phyloP scores from a whole-genome alignment of 2,113 vertebrate species.

The Crypturellus undulatus region DNA sequence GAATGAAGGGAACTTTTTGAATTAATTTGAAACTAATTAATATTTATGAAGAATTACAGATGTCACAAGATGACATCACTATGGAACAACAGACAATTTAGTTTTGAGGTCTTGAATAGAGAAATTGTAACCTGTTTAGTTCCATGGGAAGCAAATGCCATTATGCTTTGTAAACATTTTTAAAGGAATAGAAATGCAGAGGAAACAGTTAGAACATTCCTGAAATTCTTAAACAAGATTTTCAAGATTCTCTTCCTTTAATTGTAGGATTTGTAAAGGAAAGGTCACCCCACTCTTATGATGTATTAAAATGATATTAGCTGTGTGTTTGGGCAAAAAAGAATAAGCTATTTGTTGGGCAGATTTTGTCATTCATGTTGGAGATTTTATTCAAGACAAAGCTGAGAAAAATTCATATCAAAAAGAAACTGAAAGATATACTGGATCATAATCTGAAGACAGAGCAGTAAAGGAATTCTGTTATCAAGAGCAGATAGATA shows the following conservation, averaged over 20 bases:
- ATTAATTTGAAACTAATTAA: not conserved
- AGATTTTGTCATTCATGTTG: not conserved
- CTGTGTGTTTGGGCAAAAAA: not conserved
- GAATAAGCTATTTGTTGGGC: not conserved
- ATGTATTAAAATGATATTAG: not conserved
- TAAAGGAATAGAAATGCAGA: not conserved
- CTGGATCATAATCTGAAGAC: not conserved
- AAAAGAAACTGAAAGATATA: not conserved
- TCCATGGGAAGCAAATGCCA: not conserved
- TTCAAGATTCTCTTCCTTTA: not conserved
- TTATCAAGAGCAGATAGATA: not conserved
- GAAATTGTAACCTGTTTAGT: not conserved
- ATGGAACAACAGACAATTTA: not conserved
- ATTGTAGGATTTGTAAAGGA: not conserved
- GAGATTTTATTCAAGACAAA: not conserved
- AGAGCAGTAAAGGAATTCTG: not conserved
- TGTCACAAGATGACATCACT: not conserved
- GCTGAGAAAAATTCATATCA: not conserved
- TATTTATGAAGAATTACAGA: not conserved
- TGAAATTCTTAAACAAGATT: not conserved
- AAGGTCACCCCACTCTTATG: not conserved
- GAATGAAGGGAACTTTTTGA: not conserved
- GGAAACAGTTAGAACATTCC: not conserved
- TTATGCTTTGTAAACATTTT: not conserved
- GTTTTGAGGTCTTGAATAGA: not conserved